Percentiles rank a stretch among this genome's conserved stretches.
Conservation (phyloP, 1,140 invertebrate genomes). For the Amphibalanus amphitrite region DNA sequence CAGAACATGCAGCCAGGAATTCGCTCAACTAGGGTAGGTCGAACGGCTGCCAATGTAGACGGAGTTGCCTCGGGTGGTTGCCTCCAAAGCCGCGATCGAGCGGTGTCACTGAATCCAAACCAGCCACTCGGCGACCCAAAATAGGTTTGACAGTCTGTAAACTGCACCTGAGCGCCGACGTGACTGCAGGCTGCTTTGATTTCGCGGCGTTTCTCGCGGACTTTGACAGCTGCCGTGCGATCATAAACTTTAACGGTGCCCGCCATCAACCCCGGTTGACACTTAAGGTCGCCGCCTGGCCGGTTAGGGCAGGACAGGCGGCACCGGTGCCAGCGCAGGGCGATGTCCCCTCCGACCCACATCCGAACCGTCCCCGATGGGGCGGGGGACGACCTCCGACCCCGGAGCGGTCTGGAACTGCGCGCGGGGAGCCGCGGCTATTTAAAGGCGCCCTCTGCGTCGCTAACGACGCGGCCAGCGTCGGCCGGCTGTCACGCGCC, state of each 20-base stretch:
- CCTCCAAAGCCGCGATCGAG: neutral
- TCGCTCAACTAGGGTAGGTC: no score
- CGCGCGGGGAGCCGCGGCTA: neutral
- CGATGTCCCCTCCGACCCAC: no score
- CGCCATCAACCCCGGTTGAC: neutral
- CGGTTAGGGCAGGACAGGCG: no score
- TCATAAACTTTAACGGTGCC: neutral
- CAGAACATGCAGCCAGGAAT: no score
- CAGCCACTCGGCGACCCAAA: neutral
- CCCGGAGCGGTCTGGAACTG: no score
- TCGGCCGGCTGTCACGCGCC: no score
- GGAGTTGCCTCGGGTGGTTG: no score
- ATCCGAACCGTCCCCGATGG: no score
- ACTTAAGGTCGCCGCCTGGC: no score
- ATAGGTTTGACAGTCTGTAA: neutral
- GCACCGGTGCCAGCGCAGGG: no score
- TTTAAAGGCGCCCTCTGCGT: neutral
- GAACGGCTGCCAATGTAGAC: no score
- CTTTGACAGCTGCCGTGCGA: neutral
- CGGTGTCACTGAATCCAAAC: neutral
- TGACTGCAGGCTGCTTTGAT: neutral
- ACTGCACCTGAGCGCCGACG: neutral
- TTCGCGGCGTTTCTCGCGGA: neutral
- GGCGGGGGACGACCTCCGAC: no score
- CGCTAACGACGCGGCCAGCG: neutral